Conservation (phyloP, 2,797 vertebrate genomes). For the Crenichthys baileyi region DNA sequence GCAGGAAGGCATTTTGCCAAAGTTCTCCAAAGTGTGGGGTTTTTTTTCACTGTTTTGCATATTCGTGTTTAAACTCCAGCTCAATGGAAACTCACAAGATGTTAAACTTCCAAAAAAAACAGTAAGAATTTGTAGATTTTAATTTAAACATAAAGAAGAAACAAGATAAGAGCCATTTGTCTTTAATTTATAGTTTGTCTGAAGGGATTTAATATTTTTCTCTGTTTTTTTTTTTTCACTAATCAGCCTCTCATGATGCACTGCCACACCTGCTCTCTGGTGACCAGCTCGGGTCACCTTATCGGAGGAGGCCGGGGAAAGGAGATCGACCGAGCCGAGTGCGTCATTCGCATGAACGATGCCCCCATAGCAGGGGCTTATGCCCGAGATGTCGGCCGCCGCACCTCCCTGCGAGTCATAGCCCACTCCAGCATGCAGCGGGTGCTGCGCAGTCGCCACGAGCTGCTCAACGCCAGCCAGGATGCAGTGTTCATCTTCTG, state of each 20-base stretch:
- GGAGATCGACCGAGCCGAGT: constrained; percentile 91
- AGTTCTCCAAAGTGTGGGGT: constrained; percentile 53
- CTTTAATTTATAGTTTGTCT: background rate
- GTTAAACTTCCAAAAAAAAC: background rate
- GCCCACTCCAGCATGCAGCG: constrained; percentile 98
- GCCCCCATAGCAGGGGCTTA: constrained; percentile 87
- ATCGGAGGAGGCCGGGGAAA: constrained; percentile 85
- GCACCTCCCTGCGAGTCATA: constrained; percentile 93
- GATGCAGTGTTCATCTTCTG: constrained; percentile 97
- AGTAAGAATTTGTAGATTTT: constrained; percentile 22
- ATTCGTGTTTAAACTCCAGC: constrained; percentile 38
- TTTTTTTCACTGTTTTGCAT: constrained; percentile 57
- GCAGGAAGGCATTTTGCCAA: constrained; percentile 46
- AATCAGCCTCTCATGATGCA: constrained; percentile 92
- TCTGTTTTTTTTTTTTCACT: background rate
- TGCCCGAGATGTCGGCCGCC: constrained; percentile 87
- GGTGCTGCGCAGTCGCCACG: constrained; percentile 89
- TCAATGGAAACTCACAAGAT: constrained; percentile 21
- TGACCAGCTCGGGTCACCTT: constrained; percentile 96
- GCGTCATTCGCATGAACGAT: constrained; percentile 98
- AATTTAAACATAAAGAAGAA: constrained; percentile 35
- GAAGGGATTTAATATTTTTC: constrained; percentile 4
- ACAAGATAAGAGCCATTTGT: background rate
- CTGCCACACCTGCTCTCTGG: constrained; percentile 90
- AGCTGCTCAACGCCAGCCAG: constrained; percentile 93